These are phyloP conservation scores for Musca vetustissima DNA, from an alignment of 1,140 invertebrate species.

Conservation along the genomic window DNA sequence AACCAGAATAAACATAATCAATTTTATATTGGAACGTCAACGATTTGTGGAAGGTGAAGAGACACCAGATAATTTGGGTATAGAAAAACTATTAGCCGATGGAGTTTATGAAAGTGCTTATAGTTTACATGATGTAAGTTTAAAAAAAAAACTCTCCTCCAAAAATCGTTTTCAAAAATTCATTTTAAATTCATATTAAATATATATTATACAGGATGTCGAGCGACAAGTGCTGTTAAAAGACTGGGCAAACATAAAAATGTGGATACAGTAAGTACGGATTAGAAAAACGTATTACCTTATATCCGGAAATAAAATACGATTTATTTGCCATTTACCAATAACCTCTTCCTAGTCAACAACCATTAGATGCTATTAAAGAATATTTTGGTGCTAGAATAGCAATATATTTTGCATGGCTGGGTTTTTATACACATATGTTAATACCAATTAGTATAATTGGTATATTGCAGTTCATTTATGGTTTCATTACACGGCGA, in stretches of 20 bases:
- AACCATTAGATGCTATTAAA: conserved; percentile 80
- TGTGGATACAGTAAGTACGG: conserved; percentile 61
- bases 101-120: conserved; percentile 74
- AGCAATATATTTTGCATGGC: conserved; percentile 83
- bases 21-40: conserved; percentile 80
- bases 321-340: no score
- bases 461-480: conserved; percentile 75
- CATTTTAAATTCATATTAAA: no score
- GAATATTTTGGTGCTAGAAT: conserved; percentile 88
- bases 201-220: conserved; percentile 55
- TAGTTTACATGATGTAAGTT: conserved; percentile 76
- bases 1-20: conserved; percentile 71
- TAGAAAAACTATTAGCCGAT: conserved; percentile 74
- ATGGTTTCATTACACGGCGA: conserved; percentile 62
- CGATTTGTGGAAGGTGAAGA: conserved; percentile 63
- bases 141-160: no score
- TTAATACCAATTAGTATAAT: conserved; percentile 78
- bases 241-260: conserved; percentile 60
- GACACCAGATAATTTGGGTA: conserved; percentile 67
- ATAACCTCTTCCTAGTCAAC: conserved; percentile 57
- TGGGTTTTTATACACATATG: conserved; percentile 86
- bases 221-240: conserved; percentile 59
- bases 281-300: background rate
- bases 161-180: no score
- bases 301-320: no score